Conservation (phyloP, 2,888 invertebrate species). For the Philereme vetulata region DNA sequence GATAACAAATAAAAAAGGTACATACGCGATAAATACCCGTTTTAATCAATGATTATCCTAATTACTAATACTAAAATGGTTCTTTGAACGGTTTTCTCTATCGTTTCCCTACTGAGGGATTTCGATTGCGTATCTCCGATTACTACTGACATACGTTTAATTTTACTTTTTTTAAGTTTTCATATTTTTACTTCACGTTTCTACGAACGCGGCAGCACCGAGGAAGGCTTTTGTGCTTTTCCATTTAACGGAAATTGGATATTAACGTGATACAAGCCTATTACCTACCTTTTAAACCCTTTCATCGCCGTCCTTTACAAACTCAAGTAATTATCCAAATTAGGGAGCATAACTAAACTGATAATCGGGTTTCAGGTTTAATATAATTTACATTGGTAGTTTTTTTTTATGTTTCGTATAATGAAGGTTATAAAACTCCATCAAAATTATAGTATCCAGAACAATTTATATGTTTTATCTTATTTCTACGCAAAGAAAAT, state of each 20-base stretch:
- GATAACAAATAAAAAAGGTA: too few relatives aligned
- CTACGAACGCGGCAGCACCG: neutral
- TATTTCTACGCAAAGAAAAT: neutral
- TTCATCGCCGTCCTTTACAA: neutral
- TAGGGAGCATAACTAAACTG: neutral
- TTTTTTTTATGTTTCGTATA: neutral
- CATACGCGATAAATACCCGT: too few relatives aligned
- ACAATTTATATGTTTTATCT: neutral
- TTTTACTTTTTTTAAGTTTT: neutral
- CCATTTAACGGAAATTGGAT: conserved; percentile 11
- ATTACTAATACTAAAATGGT: too few relatives aligned
- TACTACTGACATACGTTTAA: neutral
- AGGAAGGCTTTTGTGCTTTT: conserved; percentile 1
- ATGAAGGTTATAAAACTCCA: neutral
- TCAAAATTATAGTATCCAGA: neutral
- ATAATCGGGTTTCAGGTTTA: neutral
- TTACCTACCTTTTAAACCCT: neutral
- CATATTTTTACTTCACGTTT: neutral
- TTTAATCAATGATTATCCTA: too few relatives aligned
- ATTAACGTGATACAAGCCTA: neutral
- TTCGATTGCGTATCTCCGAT: neutral
- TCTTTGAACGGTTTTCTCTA: too few relatives aligned
- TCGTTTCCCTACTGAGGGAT: too few relatives aligned
- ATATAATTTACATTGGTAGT: neutral
- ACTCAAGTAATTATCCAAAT: neutral